Evolutionary conservation across 2,888 invertebrate genomes (phyloP), one percentile per base, ranked within the genome.

Genomic region (Diarsia mendica): DNA sequence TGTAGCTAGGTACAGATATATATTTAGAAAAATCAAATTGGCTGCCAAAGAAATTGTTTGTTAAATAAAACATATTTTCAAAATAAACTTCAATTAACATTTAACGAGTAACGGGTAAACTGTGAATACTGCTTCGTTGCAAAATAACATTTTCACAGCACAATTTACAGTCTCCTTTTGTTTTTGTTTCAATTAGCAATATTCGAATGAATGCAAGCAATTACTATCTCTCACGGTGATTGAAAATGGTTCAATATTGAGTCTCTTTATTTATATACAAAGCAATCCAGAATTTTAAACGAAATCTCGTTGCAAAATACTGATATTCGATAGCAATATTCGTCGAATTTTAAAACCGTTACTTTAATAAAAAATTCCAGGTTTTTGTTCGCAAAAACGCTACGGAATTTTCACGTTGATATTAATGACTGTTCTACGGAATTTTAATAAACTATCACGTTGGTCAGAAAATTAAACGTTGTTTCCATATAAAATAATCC

Each of bases 211-310:
- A 60, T 60, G 44, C 28, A 15, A 72, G 23, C 51, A 65, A 79
- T 72, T 79, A 53, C 23, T 28, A n/a, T 46, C 9, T 46, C 46
- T 51, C 53, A 10, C 15, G n/a, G 20, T 55, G 66, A 53, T 49
- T 78, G 61, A 78, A 80, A 73, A 51, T 20, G 28, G 70, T 71
- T 51, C 15, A 78, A 71, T 58, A 79, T 66, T 48, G 46, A 51
- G 20, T 60, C 11, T 48, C 4, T 69, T 13, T 63, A 39, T 53
- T 46, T 51, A 51, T 2, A 51, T n/a, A 61, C 11, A 61, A 46
- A 44, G 3, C 10, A 11, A 39, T 58, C 48, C 39, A 60, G 13
- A 0, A 39, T 13, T 11, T 18, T 20, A 18, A 46, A 46, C 55
- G 10, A 53, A 55, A 33, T 33, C 0, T 8, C 18, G 6, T 11